Conservation (phyloP, 92 coral and sea anemone species). For the Umimayanthus chanpuru region DNA sequence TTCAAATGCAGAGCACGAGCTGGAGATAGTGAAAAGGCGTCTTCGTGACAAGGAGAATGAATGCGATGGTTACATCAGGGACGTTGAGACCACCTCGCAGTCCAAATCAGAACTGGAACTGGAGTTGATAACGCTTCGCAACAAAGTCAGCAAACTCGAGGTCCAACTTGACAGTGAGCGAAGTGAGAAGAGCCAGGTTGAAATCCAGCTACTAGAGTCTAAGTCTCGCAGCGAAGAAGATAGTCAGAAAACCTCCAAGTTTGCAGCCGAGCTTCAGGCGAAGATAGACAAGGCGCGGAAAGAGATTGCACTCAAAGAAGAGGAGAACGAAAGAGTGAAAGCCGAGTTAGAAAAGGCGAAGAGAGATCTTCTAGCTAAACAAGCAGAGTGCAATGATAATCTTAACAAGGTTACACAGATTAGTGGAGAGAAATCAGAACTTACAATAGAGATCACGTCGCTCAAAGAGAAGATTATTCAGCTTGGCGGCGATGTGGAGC, state of each 20-base stretch:
- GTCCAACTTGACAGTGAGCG: conserved; percentile 69
- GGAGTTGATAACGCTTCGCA: conserved; percentile 66
- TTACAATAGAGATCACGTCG: conserved; percentile 86
- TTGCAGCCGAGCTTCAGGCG: conserved; percentile 74
- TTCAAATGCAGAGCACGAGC: conserved; percentile 65
- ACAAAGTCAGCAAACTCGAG: conserved; percentile 69
- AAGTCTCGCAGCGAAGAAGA: conserved; percentile 74
- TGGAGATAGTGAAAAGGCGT: conserved; percentile 67
- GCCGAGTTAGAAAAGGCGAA: conserved; percentile 76
- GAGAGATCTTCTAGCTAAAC: conserved; percentile 82
- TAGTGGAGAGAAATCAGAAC: conserved; percentile 86
- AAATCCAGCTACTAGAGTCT: conserved; percentile 66
- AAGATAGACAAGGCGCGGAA: conserved; percentile 82
- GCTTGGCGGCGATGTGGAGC: conserved; percentile 79
- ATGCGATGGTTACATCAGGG: conserved; percentile 58
- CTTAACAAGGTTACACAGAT: conserved; percentile 82
- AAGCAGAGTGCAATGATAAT: conserved; percentile 72
- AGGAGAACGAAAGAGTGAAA: conserved; percentile 81
- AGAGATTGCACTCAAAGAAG: conserved; percentile 78
- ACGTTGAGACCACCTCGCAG: conserved; percentile 65
- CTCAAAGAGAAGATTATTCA: conserved; percentile 76
- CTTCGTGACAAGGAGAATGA: conserved; percentile 73
- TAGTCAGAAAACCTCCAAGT: conserved; percentile 58
- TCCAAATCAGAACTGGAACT: conserved; percentile 72
- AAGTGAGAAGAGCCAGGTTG: conserved; percentile 67